Conservation (phyloP, 2,888 invertebrate genomes). For the Acleris literana region DNA sequence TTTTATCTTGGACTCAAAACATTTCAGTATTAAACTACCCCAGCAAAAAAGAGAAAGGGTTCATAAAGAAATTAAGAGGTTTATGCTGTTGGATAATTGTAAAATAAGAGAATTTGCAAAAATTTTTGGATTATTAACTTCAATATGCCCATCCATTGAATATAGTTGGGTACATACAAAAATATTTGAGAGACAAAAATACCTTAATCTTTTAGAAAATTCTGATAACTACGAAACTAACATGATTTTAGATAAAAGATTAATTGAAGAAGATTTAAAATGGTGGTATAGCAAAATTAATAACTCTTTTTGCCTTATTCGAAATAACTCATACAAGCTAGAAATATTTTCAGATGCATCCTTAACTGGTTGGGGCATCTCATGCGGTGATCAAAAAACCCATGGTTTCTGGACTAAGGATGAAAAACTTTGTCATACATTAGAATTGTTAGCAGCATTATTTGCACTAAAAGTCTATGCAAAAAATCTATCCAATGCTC, state of each 20-base stretch:
- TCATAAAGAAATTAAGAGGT: neutral
- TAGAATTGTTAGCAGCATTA: conserved; percentile 10
- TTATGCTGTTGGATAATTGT: neutral
- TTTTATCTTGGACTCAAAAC: conserved; percentile 7
- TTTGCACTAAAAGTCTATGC: neutral
- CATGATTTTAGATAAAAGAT: neutral
- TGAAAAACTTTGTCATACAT: neutral
- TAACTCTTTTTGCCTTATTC: neutral
- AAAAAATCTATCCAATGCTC: neutral
- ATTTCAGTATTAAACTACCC: conserved; percentile 3
- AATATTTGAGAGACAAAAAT: neutral
- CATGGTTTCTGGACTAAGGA: conserved; percentile 2
- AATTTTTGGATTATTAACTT: neutral
- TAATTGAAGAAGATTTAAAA: neutral
- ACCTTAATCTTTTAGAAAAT: neutral
- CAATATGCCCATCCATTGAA: neutral
- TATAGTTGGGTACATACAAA: neutral
- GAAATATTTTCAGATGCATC: neutral
- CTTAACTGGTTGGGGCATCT: neutral
- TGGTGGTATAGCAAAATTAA: neutral
- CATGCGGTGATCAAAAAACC: neutral
- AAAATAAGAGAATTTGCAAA: neutral
- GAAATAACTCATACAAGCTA: neutral
- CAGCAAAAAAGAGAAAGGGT: conserved; percentile 5
- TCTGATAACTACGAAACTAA: neutral